Base-by-base conservation (phyloP, 2,113 vertebrate genomes). In the Gobiocypris rarus region DNA sequence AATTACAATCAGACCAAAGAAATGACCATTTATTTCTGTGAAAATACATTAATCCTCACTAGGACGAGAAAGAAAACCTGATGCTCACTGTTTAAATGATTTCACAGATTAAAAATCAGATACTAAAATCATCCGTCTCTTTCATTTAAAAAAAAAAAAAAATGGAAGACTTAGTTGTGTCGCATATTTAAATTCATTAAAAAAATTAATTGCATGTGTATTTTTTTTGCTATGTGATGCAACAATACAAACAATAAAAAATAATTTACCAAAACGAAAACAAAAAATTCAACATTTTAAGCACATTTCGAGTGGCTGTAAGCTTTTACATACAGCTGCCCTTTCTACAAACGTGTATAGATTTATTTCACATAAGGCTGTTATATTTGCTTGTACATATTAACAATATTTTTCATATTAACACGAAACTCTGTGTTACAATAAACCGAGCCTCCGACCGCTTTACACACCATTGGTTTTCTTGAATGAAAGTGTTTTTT, bases 381-480 rank as follows among this genome's bases (percentile, higher is more conserved):
- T 52, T 56, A 58, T 77, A 77, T 58, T 77, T 58, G 56, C 75
- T 58, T 69, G 8, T 69, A 69, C 65, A 69, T 76, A 77, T 77
- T 58, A 58, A 77, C 75, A 77, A 58, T 77, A 77, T 58, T 58
- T 77, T 54, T 77, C 75, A 77, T 77, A 77, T 77, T 24, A 77
- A 77, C 75, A 77, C 41, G 17, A 58, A 34, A 38, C 3, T 69
- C 65, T 22, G 65, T 41, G 54, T 75, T 22, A 17, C 48, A 22
- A 7, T 54, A 54, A 52, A 7, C 22, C 7, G 38, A 73, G 70
- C 45, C 17, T 34, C 56, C 3, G 5, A 77, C 52, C 14, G 28
- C 31, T 76, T 56, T n/a, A 54, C 9, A 75, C 45, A 34, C 31
- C 34, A 14, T n/a, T 75, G 28, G 5, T 22, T 56, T 54, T 77